Evolutionary conservation across 1,140 invertebrate species (phyloP), one percentile per base, ranked within the genome.

Genomic region (Bombus balteatus): DNA sequence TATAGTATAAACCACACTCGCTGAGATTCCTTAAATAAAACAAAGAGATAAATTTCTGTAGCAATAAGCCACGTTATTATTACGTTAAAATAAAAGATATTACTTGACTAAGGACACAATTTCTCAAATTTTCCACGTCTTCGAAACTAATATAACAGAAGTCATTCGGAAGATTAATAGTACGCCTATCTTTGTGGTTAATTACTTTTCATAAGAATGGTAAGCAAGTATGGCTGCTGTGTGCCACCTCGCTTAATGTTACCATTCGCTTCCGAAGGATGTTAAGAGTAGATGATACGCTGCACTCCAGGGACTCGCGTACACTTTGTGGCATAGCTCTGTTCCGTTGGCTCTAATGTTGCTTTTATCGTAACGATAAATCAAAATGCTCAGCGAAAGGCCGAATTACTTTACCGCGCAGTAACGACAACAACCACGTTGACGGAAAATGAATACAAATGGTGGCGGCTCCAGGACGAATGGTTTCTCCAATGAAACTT

Each of bases 351-450:
- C 72, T 81, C 83, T 87, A 87, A 87, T 87, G 86, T 87, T 62
- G 77, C 83, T 85, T 87, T 87, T 87, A 87, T 87, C 86, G 83
- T 43, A 57, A 72, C 83, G 72, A 87, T 87, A 87, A 87, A 87
- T 87, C 86, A 87, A 87, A 87, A 87, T 53, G 82, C 75, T 79
- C 76, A 25, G 71, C 65, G 82, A 79, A 80, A 80, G 80, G 86
- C 62, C 70, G 82, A 85, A 85, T 87, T 85, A 87, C 86, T 83
- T 75, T 41, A 57, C 76, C 75, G 53, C 22, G 41, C 65, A n/a
- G 78, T 57, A 81, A 81, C 66, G 66, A 85, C 76, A 85, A 73
- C 77, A 85, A 85, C 77, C 41, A 66, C 77, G 68, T 57, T 81
- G 84, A 82, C 71, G 72, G 81, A 77, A 83, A 83, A 86, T 86